Percentiles rank a stretch among this genome's conserved stretches.
Evolutionary conservation across 2,113 vertebrate species (phyloP).

Genomic region (Acrocephalus kingi): DNA sequence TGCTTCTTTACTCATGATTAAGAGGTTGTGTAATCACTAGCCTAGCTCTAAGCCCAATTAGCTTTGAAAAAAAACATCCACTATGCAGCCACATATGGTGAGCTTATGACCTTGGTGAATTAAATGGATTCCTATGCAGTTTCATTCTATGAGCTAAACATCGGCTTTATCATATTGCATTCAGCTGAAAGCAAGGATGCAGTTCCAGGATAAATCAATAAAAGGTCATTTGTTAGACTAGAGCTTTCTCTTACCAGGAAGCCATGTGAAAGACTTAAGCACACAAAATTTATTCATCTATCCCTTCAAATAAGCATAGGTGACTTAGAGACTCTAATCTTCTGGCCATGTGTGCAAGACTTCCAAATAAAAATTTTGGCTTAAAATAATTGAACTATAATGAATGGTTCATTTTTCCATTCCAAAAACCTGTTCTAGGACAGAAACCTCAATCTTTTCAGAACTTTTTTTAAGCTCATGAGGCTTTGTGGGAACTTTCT

Average conservation of each 20-base stretch:
- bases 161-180: neutral
- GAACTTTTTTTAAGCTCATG: neutral
- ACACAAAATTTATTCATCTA: neutral
- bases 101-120: conserved; percentile 5
- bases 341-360: neutral
- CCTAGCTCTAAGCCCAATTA: neutral
- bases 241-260: neutral
- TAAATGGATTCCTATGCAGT: neutral
- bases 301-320: neutral
- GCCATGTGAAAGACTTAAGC: neutral
- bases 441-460: neutral
- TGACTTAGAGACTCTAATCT: neutral
- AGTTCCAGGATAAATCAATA: neutral
- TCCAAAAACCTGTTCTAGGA: neutral
- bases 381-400: neutral
- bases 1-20: conserved; percentile 1
- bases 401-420: neutral
- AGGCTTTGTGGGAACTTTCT: neutral
- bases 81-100: neutral
- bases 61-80: neutral
- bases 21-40: conserved; percentile 22
- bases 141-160: neutral
- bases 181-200: neutral
- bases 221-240: neutral
- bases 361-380: neutral